phyloP scores from a whole-genome alignment of 2,888 invertebrate species.

The Thera britannica region DNA sequence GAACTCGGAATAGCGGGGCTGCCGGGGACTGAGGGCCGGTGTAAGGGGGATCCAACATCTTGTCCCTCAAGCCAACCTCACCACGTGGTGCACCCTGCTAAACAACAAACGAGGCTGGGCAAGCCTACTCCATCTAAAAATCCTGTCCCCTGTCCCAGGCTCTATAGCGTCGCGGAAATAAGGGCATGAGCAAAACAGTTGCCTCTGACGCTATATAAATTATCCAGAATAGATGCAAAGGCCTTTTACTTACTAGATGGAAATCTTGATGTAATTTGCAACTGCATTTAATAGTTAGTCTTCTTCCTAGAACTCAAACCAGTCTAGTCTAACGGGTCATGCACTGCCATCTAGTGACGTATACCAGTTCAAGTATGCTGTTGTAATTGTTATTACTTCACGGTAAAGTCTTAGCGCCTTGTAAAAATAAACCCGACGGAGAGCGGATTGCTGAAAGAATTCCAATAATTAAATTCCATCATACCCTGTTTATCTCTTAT shows the following conservation, averaged over 20 bases:
- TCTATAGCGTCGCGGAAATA: too few species aligned
- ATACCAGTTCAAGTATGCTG: not conserved
- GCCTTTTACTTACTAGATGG: not conserved
- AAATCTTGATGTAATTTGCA: not conserved
- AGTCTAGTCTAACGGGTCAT: conserved; percentile 20
- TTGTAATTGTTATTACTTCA: conserved; percentile 10
- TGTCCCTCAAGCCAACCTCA: too few species aligned
- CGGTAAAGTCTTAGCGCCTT: conserved; percentile 18
- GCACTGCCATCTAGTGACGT: conserved; percentile 22
- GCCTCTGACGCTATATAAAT: too few species aligned
- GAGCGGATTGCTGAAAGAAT: conserved; percentile 20
- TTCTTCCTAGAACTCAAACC: conserved; percentile 17
- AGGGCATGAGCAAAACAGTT: too few species aligned
- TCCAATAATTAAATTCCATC: conserved; percentile 1
- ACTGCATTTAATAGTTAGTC: conserved; percentile 3
- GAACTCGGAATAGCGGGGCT: too few species aligned
- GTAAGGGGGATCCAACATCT: too few species aligned
- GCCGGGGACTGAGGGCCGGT: too few species aligned
- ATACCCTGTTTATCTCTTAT: not conserved
- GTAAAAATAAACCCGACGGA: conserved; percentile 12
- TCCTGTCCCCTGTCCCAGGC: too few species aligned
- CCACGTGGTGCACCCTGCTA: too few species aligned
- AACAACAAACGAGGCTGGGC: too few species aligned
- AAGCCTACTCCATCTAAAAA: too few species aligned
- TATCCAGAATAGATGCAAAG: too few species aligned